phyloP scores from a whole-genome alignment of 2,888 invertebrate genomes.

The Lottia scabra region DNA sequence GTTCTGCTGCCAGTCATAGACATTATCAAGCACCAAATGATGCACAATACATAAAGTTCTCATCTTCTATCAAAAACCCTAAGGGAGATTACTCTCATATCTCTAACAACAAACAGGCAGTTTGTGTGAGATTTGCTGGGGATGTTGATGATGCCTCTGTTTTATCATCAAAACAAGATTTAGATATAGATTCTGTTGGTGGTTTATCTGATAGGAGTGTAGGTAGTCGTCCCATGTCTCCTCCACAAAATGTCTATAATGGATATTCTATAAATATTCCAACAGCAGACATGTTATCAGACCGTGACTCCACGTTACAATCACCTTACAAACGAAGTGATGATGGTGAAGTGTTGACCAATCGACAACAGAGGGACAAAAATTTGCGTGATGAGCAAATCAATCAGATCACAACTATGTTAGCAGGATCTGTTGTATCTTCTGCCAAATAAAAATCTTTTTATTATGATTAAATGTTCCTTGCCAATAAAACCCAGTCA shows the following conservation, averaged over 20 bases:
- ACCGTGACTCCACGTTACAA: slow-evolving; percentile 38
- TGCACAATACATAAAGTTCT: slow-evolving; percentile 56
- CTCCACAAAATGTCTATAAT: slow-evolving; percentile 23
- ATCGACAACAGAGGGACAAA: slow-evolving; percentile 33
- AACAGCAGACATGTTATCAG: slow-evolving; percentile 52
- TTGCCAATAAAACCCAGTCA: too few species aligned
- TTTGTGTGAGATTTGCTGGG: neutral
- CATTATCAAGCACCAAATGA: slow-evolving; percentile 31
- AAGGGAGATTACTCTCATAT: slow-evolving; percentile 8
- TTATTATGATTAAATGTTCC: too few species aligned
- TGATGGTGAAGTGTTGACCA: slow-evolving; percentile 17
- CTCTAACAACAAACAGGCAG: neutral
- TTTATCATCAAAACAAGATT: too few species aligned
- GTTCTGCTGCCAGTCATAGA: too few species aligned
- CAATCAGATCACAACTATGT: slow-evolving; percentile 46
- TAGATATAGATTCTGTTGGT: slow-evolving; percentile 7
- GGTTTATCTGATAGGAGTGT: slow-evolving; percentile 1
- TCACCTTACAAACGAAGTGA: slow-evolving; percentile 10
- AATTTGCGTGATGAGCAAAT: slow-evolving; percentile 40
- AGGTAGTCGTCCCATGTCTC: slow-evolving; percentile 20
- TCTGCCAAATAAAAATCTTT: too few species aligned
- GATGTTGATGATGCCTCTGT: too few species aligned
- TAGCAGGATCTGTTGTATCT: slow-evolving; percentile 29
- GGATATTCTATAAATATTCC: slow-evolving; percentile 52
- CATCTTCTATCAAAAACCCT: slow-evolving; percentile 50